Percentiles rank a stretch among this genome's conserved stretches.
phyloP scores from a whole-genome alignment of 2,797 vertebrate genomes.

The Poeciliopsis infans region DNA sequence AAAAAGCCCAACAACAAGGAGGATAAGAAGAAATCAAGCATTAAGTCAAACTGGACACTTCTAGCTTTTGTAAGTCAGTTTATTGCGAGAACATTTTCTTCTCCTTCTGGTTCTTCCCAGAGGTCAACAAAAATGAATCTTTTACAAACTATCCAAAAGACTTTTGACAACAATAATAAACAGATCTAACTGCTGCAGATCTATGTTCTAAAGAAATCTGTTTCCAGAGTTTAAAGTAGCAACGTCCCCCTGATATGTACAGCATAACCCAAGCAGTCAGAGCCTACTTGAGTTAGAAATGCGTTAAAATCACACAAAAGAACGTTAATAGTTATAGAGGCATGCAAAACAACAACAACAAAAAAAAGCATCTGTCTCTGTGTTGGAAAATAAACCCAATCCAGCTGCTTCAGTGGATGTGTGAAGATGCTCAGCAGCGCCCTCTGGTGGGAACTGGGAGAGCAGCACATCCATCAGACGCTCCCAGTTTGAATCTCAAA shows the following conservation, averaged over 20 bases:
- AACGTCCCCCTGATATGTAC: slow-evolving; percentile 70
- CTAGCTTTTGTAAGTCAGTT: slow-evolving; percentile 72
- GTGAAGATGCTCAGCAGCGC: slow-evolving; percentile 15
- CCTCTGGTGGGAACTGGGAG: slow-evolving; percentile 43
- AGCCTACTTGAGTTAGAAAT: slow-evolving; percentile 54
- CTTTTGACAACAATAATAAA: slow-evolving; percentile 14
- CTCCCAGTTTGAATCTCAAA: slow-evolving; percentile 11
- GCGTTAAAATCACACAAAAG: slow-evolving; percentile 73
- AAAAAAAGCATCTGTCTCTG: slow-evolving; percentile 39
- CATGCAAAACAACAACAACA: slow-evolving; percentile 69
- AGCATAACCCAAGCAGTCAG: slow-evolving; percentile 62
- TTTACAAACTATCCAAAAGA: slow-evolving; percentile 74
- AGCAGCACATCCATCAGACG: slow-evolving; percentile 7
- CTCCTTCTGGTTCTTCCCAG: slow-evolving; percentile 49
- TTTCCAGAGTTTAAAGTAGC: slow-evolving; percentile 52
- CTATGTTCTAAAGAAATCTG: slow-evolving; percentile 68
- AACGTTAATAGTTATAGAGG: slow-evolving; percentile 63
- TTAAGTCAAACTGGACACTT: not conserved
- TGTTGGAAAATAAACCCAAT: slow-evolving; percentile 35
- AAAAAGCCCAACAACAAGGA: not conserved
- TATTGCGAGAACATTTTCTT: slow-evolving; percentile 71
- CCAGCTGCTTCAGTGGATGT: not conserved
- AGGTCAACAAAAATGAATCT: slow-evolving; percentile 64
- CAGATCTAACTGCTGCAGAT: slow-evolving; percentile 59
- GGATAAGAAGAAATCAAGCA: not conserved